Conservation (phyloP, 2,113 vertebrate species). For the Tapirus terrestris region DNA sequence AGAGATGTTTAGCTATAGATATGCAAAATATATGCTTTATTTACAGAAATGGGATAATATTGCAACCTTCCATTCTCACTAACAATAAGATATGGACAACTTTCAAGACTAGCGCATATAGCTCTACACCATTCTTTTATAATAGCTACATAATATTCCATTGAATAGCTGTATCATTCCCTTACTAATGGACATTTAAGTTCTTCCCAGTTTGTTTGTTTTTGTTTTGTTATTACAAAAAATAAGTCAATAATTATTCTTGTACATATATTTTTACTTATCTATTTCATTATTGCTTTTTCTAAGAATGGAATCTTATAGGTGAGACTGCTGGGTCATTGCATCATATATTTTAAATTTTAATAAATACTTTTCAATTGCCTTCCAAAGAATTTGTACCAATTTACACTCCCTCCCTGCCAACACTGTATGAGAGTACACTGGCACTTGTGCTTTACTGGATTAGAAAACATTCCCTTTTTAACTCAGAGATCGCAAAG, state of each 20-base stretch:
- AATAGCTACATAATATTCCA: not conserved
- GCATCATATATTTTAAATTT: not conserved
- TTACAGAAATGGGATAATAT: not conserved
- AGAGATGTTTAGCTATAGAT: not conserved
- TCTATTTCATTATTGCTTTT: not conserved
- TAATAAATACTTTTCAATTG: not conserved
- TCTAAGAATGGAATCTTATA: not conserved
- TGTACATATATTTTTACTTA: not conserved
- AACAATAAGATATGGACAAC: not conserved
- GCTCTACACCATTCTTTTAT: not conserved
- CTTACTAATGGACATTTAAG: not conserved
- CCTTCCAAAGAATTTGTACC: not conserved
- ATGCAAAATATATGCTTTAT: not conserved
- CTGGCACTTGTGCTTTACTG: not conserved
- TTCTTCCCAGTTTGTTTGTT: not conserved
- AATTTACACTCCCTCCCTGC: not conserved
- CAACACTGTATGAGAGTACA: not conserved
- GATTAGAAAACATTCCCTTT: not conserved
- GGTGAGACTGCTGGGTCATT: not conserved
- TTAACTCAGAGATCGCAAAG: not conserved
- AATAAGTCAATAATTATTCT: not conserved
- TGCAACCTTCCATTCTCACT: not conserved
- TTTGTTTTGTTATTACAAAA: not conserved
- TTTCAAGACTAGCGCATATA: not conserved
- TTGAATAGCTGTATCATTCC: not conserved